These are phyloP conservation scores for Liasis olivaceus DNA, from an alignment of 2,797 vertebrate genomes.

Conservation along the genomic window DNA sequence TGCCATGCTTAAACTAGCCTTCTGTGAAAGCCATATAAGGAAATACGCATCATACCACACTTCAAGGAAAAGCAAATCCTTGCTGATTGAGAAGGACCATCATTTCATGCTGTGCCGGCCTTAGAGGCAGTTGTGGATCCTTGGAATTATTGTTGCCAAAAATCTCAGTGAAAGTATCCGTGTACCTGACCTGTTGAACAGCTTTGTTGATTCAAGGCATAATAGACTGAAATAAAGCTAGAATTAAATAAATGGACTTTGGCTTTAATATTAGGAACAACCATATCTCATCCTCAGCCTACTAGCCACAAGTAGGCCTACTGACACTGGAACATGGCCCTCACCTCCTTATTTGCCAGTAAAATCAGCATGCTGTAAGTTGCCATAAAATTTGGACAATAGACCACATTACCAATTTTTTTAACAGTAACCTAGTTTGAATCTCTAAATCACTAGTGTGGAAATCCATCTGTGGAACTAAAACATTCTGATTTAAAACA, in stretches of 20 bases:
- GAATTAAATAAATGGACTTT: neutral
- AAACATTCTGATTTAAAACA: neutral
- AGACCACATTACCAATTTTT: neutral
- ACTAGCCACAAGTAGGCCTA: neutral
- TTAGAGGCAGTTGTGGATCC: neutral
- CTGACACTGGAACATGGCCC: neutral
- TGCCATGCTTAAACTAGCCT: neutral
- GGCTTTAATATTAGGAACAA: neutral
- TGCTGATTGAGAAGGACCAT: neutral
- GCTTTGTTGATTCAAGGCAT: neutral
- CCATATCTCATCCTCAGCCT: neutral
- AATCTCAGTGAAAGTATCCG: neutral
- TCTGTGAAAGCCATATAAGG: neutral
- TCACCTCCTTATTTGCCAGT: neutral
- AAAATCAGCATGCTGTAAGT: neutral
- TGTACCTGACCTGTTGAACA: neutral
- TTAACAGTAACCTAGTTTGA: neutral
- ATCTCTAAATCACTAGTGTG: neutral
- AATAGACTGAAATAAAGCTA: neutral
- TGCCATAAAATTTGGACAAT: neutral
- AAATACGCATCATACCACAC: neutral
- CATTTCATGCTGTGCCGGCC: neutral
- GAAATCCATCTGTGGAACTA: neutral
- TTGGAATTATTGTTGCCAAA: neutral
- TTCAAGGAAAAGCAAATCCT: neutral